Percentiles rank a stretch among this genome's conserved stretches.
Conservation (phyloP, 2,888 invertebrate genomes). For the Agonopterix subpropinquella region DNA sequence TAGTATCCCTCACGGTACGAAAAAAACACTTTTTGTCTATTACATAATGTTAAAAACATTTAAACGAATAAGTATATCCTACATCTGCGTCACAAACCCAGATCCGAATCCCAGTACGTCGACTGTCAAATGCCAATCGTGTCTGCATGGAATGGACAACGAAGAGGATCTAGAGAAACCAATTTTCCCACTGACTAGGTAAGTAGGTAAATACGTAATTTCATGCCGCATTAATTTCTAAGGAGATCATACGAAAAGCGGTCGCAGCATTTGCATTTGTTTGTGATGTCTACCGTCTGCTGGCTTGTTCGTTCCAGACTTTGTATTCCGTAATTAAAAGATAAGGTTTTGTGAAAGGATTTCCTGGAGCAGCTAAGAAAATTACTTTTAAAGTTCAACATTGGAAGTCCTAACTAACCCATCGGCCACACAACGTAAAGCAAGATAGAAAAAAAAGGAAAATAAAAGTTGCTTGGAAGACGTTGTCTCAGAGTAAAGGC, state of each 20-base stretch:
- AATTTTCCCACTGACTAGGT: slow-evolving; percentile 68
- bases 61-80: too few relatives aligned
- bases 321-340: neutral
- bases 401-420: too few relatives aligned
- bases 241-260: slow-evolving; percentile 9
- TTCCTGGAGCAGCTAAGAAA: neutral
- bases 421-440: neutral
- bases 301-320: neutral
- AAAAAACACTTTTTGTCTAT: too few relatives aligned
- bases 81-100: neutral
- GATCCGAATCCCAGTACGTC: neutral
- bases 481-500: too few relatives aligned
- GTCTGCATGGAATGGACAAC: slow-evolving; percentile 50
- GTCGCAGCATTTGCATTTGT: slow-evolving; percentile 13
- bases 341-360: neutral
- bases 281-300: slow-evolving; percentile 8
- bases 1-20: too few relatives aligned
- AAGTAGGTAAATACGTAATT: slow-evolving; percentile 71
- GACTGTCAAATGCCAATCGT: slow-evolving; percentile 54
- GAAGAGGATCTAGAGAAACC: slow-evolving; percentile 48
- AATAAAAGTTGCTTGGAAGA: neutral
- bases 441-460: neutral
- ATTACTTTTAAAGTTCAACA: too few relatives aligned
- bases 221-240: slow-evolving; percentile 61
- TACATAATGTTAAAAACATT: too few relatives aligned